phyloP scores from a whole-genome alignment of 64 coral and sea anemone species.

The Stichodactyla mertensii region DNA sequence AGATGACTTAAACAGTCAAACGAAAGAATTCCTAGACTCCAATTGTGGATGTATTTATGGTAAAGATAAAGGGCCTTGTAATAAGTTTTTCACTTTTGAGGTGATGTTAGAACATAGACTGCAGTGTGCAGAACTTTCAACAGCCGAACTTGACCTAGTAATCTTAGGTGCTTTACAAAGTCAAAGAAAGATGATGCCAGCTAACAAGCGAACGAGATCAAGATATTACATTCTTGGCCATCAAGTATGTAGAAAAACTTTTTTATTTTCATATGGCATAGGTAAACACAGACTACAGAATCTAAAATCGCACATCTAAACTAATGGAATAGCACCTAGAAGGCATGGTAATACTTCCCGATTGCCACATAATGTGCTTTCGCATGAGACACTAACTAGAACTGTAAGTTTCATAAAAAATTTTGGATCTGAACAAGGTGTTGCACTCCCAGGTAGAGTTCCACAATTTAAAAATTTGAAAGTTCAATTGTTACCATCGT shows the following conservation, averaged over 20 bases:
- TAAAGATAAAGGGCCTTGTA: slow-evolving; percentile 11
- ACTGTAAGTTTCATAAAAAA: slow-evolving; percentile 32
- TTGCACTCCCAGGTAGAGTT: slow-evolving; percentile 43
- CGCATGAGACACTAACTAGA: slow-evolving; percentile 17
- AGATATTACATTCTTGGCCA: background rate
- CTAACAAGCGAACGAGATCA: background rate
- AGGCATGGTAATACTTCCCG: background rate
- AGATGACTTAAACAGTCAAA: too few species aligned
- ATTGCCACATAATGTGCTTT: slow-evolving; percentile 16
- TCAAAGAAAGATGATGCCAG: background rate
- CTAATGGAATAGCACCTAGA: background rate
- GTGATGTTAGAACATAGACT: slow-evolving; percentile 16
- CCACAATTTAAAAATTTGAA: slow-evolving; percentile 37
- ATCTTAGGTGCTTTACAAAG: background rate
- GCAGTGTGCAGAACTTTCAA: background rate
- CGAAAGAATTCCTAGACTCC: background rate
- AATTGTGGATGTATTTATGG: slow-evolving; percentile 28
- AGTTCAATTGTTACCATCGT: background rate
- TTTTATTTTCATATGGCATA: background rate
- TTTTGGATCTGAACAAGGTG: slow-evolving; percentile 31
- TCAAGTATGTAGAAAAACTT: background rate
- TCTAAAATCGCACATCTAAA: background rate
- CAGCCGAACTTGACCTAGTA: background rate
- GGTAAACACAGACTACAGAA: background rate
- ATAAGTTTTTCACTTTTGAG: too few species aligned